phyloP scores from a whole-genome alignment of 1,140 invertebrate genomes.

The Hirudo medicinalis region DNA sequence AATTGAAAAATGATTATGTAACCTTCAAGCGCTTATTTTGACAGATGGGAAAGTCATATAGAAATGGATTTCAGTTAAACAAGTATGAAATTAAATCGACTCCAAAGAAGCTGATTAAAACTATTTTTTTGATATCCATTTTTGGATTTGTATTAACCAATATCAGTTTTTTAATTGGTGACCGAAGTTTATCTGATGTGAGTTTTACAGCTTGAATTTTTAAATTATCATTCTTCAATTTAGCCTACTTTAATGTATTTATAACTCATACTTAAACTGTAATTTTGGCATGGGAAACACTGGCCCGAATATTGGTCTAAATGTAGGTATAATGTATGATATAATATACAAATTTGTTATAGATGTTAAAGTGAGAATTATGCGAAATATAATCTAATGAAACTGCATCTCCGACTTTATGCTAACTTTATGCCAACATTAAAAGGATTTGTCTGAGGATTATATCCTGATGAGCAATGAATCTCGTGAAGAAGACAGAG shows the following conservation, averaged over 20 bases:
- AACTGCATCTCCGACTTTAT: neutral
- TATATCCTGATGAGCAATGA: constrained; percentile 1
- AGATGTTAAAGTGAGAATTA: no score
- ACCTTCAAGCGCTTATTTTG: neutral
- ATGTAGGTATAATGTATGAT: no score
- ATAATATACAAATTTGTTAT: no score
- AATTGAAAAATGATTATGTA: neutral
- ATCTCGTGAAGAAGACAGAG: neutral
- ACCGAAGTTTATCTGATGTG: neutral
- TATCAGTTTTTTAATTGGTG: constrained; percentile 9
- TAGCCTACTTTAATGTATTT: neutral
- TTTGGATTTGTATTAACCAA: constrained; percentile 1
- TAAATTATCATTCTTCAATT: neutral
- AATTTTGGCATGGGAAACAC: neutral
- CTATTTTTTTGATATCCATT: constrained; percentile 11
- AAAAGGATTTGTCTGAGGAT: neutral
- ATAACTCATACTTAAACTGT: constrained; percentile 1
- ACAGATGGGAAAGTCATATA: neutral
- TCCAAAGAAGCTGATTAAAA: neutral
- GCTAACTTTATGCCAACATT: no score
- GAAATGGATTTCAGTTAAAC: no score
- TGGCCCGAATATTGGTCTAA: neutral
- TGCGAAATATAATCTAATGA: neutral
- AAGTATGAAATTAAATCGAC: constrained; percentile 3
- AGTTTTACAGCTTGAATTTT: neutral